A percentile compares a stretch with the other conserved stretches of the same genome.
Conservation (phyloP, 2,888 invertebrate species). For the Leptothorax acervorum region DNA sequence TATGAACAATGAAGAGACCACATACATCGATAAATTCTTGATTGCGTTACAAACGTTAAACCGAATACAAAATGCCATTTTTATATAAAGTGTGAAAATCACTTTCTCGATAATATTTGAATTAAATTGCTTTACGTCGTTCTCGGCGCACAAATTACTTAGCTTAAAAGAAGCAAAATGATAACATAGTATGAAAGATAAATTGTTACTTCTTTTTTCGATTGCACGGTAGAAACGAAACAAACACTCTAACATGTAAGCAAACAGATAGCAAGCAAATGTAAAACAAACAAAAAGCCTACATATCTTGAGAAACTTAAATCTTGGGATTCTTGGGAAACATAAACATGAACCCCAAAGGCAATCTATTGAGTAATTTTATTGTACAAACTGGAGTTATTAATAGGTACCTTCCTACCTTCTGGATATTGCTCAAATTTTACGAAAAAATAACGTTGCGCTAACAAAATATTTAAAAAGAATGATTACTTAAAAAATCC, state of each 20-base stretch:
- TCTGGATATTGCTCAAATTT: neutral
- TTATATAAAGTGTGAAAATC: constrained; percentile 4
- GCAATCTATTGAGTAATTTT: neutral
- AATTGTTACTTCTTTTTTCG: neutral
- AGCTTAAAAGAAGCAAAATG: neutral
- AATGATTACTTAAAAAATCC: neutral
- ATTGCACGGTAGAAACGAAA: constrained; percentile 7
- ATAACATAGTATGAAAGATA: constrained; percentile 14
- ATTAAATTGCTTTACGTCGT: neutral
- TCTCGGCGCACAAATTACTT: neutral
- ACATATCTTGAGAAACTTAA: constrained; percentile 19
- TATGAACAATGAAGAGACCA: neutral
- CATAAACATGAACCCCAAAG: constrained; percentile 3
- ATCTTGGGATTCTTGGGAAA: neutral
- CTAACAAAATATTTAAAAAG: neutral
- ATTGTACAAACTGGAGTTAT: neutral
- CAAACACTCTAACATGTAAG: neutral
- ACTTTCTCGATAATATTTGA: neutral
- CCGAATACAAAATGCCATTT: neutral
- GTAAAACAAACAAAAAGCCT: constrained; percentile 3
- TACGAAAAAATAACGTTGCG: neutral
- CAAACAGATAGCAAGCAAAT: constrained; percentile 13
- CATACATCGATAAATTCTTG: constrained; percentile 52
- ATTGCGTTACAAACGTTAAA: constrained; percentile 28
- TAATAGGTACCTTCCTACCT: constrained; percentile 12